A percentile compares a stretch with the other conserved stretches of the same genome.
These are phyloP conservation scores for Diplosoma virens DNA, from an alignment of 23 tunicate species.

Conservation along the genomic window DNA sequence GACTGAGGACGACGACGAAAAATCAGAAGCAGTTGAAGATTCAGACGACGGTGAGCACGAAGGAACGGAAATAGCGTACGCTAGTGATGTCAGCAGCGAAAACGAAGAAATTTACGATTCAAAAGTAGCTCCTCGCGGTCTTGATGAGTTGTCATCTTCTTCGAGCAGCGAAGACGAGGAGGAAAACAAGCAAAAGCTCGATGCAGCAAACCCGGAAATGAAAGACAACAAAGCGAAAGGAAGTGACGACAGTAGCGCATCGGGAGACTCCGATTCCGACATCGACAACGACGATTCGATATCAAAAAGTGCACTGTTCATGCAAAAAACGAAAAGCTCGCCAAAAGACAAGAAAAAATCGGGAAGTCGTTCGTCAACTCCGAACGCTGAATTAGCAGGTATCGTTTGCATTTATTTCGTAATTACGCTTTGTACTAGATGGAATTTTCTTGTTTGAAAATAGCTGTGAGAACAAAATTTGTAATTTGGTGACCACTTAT, in stretches of 20 bases:
- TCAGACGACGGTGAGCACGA: conserved; percentile 98
- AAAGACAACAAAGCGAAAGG: conserved; percentile 21
- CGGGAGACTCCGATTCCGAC: conserved; percentile 66
- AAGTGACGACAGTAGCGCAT: conserved; percentile 46
- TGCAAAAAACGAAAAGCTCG: conserved; percentile 43
- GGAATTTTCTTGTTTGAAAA: neutral
- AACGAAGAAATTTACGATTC: conserved; percentile 61
- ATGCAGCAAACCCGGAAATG: conserved; percentile 16
- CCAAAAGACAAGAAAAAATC: conserved; percentile 52
- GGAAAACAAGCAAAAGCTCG: conserved; percentile 36
- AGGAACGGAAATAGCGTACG: conserved; percentile 81
- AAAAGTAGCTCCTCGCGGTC: conserved; percentile 71
- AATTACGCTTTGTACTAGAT: neutral
- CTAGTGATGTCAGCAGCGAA: conserved; percentile 85
- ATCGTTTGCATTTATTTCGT: neutral
- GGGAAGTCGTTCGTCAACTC: conserved; percentile 67
- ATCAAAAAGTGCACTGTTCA: conserved; percentile 66
- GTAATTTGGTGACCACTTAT: too few species aligned
- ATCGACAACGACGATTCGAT: conserved; percentile 66
- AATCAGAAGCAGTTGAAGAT: conserved; percentile 79
- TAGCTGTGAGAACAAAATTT: too few species aligned
- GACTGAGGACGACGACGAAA: conserved; percentile 42
- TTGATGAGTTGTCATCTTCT: conserved; percentile 71
- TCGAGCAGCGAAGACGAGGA: conserved; percentile 70
- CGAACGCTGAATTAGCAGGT: conserved; percentile 45